Conservation (phyloP, 1,140 invertebrate species). For the Amyelois transitella region DNA sequence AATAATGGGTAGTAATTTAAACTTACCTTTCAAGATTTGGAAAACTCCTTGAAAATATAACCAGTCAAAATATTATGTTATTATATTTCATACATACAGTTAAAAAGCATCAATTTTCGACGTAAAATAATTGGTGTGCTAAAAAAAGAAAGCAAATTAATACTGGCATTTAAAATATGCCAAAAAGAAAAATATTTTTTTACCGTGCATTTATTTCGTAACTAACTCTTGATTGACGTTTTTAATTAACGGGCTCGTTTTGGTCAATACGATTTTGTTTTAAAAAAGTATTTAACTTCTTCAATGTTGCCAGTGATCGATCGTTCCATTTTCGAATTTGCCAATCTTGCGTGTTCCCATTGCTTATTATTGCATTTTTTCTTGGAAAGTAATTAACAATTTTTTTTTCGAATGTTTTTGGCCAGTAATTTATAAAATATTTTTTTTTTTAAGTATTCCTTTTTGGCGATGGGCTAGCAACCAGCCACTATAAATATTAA, state of each 20-base stretch:
- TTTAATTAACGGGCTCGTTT: constrained; percentile 46
- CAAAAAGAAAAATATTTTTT: not conserved
- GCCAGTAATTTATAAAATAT: too few relatives aligned
- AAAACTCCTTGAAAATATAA: too few relatives aligned
- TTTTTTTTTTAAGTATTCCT: too few relatives aligned
- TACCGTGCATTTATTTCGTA: not conserved
- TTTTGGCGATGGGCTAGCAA: too few relatives aligned
- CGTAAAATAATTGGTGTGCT: too few relatives aligned
- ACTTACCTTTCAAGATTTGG: too few relatives aligned
- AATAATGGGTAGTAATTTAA: too few relatives aligned
- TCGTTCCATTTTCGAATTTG: not conserved
- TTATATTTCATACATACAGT: too few relatives aligned
- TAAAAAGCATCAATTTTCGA: too few relatives aligned
- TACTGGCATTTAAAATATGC: not conserved
- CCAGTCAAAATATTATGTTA: too few relatives aligned
- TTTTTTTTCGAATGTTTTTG: not conserved
- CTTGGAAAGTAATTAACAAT: not conserved
- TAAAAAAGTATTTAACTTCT: constrained; percentile 12
- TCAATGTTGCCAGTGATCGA: not conserved
- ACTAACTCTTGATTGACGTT: constrained; percentile 36
- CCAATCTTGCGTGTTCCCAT: not conserved
- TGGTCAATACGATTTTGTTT: constrained; percentile 32
- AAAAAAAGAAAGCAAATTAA: too few relatives aligned
- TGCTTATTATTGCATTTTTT: not conserved
- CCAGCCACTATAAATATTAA: too few relatives aligned